Evolutionary conservation across 2,888 invertebrate genomes (phyloP).

Genomic region (Andrena flavipes): DNA sequence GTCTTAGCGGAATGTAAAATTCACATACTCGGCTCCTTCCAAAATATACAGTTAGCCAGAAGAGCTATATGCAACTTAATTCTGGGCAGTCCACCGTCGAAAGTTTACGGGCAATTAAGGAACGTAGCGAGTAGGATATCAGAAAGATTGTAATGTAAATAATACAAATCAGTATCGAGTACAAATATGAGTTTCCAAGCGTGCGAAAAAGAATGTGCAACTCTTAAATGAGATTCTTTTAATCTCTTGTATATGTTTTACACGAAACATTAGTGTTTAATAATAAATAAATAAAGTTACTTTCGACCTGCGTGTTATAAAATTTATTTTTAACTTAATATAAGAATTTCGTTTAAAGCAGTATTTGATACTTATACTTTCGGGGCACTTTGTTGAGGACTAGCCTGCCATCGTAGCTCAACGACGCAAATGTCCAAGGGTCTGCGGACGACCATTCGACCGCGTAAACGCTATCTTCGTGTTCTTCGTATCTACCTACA

Average conservation of each 20-base stretch:
- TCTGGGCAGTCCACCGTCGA: constrained; percentile 98
- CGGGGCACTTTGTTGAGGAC: constrained; percentile 97
- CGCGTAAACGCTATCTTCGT: constrained; percentile 99
- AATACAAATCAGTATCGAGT: constrained; percentile 36
- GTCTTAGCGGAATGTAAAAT: constrained; percentile 98
- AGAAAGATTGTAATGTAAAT: constrained; percentile 90
- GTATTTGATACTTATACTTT: constrained; percentile 96
- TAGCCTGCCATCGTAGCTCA: constrained; percentile 98
- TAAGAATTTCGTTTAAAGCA: constrained; percentile 86
- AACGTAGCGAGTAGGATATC: constrained; percentile 93
- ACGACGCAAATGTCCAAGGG: constrained; percentile 99
- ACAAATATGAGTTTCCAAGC: constrained; percentile 23
- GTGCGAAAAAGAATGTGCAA: background rate
- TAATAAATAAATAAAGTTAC: constrained; percentile 64
- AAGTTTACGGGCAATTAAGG: constrained; percentile 98
- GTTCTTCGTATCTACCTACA: constrained; percentile 96
- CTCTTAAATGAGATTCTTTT: background rate
- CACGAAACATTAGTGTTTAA: constrained; percentile 10
- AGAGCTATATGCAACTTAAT: constrained; percentile 98
- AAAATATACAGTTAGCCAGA: constrained; percentile 97
- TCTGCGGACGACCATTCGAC: constrained; percentile 99
- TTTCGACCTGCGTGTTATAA: constrained; percentile 42
- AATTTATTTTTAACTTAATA: constrained; percentile 17
- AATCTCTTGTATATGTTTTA: constrained; percentile 6
- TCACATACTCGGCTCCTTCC: constrained; percentile 98